These are phyloP conservation scores for Hyla sarda DNA, from an alignment of 2,113 vertebrate genomes.

Conservation along the genomic window DNA sequence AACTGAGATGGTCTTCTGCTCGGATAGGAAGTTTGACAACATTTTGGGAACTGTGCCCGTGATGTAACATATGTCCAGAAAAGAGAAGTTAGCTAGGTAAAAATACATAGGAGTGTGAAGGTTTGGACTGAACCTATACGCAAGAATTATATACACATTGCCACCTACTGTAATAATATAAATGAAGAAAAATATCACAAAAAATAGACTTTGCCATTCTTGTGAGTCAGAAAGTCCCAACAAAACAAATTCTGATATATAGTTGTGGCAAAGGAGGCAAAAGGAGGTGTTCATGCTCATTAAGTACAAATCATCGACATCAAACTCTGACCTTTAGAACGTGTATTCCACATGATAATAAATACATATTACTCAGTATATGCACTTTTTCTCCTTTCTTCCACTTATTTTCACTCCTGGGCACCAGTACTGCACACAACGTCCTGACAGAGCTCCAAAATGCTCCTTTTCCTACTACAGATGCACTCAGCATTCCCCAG, in stretches of 20 bases:
- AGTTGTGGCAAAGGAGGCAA: no score
- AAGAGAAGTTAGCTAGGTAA: not conserved
- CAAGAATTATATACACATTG: conserved; percentile 31
- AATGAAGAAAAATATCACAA: conserved; percentile 8
- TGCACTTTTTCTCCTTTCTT: no score
- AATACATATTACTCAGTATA: no score
- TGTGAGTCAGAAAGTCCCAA: not conserved
- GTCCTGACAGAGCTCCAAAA: no score
- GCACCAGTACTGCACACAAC: no score
- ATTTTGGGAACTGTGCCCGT: conserved; percentile 15
- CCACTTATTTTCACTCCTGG: no score
- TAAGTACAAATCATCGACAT: not conserved
- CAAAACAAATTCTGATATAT: conserved; percentile 28
- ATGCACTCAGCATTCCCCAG: no score
- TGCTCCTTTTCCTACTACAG: no score
- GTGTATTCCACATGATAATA: not conserved
- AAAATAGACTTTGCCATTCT: not conserved
- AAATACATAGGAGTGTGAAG: conserved; percentile 45
- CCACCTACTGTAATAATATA: conserved; percentile 35
- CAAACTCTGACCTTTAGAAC: not conserved
- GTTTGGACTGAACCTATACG: not conserved
- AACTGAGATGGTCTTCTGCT: conserved; percentile 15
- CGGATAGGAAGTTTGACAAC: conserved; percentile 12
- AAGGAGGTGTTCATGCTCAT: not conserved
- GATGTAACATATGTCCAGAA: conserved; percentile 27